Percentiles rank a stretch among this genome's conserved stretches.
Evolutionary conservation across 2,797 vertebrate species (phyloP).

Genomic region (Betta splendens): DNA sequence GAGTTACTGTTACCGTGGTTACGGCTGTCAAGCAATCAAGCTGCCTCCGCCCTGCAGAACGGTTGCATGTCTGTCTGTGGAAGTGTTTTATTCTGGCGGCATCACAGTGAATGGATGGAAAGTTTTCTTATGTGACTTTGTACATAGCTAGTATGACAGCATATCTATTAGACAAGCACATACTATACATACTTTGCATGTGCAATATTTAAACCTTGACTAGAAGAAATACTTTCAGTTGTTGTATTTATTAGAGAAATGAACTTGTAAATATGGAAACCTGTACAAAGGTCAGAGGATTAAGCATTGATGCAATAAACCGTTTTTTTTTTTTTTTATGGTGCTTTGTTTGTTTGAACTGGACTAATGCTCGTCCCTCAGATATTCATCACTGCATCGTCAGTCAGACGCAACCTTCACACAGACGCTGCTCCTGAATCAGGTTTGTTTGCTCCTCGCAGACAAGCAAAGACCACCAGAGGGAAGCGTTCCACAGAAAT

Average conservation of each 20-base stretch:
- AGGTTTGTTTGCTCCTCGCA: too few relatives aligned
- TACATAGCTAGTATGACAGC: constrained; percentile 63
- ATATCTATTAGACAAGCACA: constrained; percentile 72
- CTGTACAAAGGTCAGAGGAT: constrained; percentile 90
- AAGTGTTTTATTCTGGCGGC: constrained; percentile 34
- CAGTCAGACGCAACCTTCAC: too few relatives aligned
- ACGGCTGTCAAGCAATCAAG: constrained; percentile 16
- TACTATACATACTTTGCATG: constrained; percentile 85
- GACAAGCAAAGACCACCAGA: too few relatives aligned
- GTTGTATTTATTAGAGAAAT: constrained; percentile 70
- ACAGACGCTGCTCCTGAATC: too few relatives aligned
- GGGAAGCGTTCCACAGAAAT: too few relatives aligned
- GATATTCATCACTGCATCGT: too few relatives aligned
- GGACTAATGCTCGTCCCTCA: too few relatives aligned
- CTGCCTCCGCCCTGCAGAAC: constrained; percentile 10
- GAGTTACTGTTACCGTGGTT: constrained; percentile 1
- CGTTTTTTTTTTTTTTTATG: constrained; percentile 72
- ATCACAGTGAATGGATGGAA: constrained; percentile 62
- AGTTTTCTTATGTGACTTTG: constrained; percentile 59
- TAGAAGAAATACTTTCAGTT: constrained; percentile 68
- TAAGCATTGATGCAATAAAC: constrained; percentile 95
- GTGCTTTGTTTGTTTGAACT: constrained; percentile 9
- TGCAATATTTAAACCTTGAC: constrained; percentile 78
- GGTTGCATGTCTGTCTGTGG: constrained; percentile 47
- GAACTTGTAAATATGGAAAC: constrained; percentile 89